Conservation (phyloP, 30 jellyfish, hydroid and myxozoan genomes). For the Aurelia aurita region DNA sequence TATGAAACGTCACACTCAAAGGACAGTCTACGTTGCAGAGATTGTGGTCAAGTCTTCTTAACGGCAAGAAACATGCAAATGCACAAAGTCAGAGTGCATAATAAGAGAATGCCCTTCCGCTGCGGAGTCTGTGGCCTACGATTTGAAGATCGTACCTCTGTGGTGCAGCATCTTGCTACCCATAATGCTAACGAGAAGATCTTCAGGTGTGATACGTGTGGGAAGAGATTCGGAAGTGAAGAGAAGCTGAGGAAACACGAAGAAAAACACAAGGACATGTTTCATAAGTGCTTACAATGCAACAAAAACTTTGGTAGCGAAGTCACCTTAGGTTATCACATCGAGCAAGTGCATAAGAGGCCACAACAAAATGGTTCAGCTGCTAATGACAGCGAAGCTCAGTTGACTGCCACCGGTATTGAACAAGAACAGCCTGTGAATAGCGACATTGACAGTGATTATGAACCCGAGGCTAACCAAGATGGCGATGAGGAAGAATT, state of each 20-base stretch:
- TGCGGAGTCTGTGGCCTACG: slow-evolving; percentile 91
- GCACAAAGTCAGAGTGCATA: slow-evolving; percentile 83
- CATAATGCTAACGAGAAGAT: slow-evolving; percentile 72
- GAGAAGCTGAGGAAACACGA: slow-evolving; percentile 81
- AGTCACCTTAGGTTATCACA: slow-evolving; percentile 71
- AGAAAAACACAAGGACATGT: slow-evolving; percentile 75
- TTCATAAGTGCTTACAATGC: slow-evolving; percentile 82
- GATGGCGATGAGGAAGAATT: background rate
- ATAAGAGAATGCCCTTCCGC: slow-evolving; percentile 90
- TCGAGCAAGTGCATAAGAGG: slow-evolving; percentile 72
- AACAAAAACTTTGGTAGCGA: slow-evolving; percentile 60
- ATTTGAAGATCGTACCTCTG: slow-evolving; percentile 84
- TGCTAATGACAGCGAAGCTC: background rate
- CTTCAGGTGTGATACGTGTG: slow-evolving; percentile 86
- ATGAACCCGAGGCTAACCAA: slow-evolving; percentile 16
- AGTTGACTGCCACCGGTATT: background rate
- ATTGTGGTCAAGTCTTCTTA: slow-evolving; percentile 71
- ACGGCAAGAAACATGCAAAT: slow-evolving; percentile 80
- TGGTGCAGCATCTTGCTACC: slow-evolving; percentile 86
- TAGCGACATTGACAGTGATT: background rate
- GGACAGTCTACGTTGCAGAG: slow-evolving; percentile 70
- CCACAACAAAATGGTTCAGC: slow-evolving; percentile 11
- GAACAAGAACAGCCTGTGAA: background rate
- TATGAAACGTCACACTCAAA: slow-evolving; percentile 30
- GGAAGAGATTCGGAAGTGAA: slow-evolving; percentile 79